Conservation (phyloP, 2,113 vertebrate species). For the Hippocampus barbouri region DNA sequence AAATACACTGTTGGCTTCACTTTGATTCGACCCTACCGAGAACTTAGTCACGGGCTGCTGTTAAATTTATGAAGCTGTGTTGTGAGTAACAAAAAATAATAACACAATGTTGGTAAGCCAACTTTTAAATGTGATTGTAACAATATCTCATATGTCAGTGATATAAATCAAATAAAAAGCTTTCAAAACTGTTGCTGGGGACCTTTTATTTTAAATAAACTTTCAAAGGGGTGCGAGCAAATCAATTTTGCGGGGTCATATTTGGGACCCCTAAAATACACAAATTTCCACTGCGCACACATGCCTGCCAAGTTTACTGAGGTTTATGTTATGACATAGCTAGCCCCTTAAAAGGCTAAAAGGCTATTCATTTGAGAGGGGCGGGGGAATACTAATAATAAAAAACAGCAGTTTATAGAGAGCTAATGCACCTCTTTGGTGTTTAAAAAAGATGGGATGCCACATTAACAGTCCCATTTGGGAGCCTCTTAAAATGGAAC, state of each 20-base stretch:
- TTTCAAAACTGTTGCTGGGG: neutral
- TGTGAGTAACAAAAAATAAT: slow-evolving; percentile 17
- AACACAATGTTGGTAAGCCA: neutral
- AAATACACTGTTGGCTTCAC: slow-evolving; percentile 18
- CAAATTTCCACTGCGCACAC: neutral
- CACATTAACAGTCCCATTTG: neutral
- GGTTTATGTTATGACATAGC: neutral
- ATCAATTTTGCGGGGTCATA: neutral
- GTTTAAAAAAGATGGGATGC: neutral
- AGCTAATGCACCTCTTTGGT: neutral
- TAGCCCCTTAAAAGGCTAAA: neutral
- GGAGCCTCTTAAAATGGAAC: neutral
- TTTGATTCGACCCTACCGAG: slow-evolving; percentile 30
- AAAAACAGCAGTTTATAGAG: neutral
- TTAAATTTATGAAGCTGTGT: slow-evolving; percentile 43
- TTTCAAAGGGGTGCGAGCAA: neutral
- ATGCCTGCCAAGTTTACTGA: neutral
- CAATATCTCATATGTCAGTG: neutral
- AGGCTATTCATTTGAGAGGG: neutral
- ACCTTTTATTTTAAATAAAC: neutral
- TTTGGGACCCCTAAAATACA: neutral
- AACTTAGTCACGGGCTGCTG: slow-evolving; percentile 11
- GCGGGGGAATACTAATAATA: neutral
- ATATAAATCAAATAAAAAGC: neutral
- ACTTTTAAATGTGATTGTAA: neutral